Base-by-base conservation (phyloP, 1,140 invertebrate genomes). In the Drosophila parabipectinata region DNA sequence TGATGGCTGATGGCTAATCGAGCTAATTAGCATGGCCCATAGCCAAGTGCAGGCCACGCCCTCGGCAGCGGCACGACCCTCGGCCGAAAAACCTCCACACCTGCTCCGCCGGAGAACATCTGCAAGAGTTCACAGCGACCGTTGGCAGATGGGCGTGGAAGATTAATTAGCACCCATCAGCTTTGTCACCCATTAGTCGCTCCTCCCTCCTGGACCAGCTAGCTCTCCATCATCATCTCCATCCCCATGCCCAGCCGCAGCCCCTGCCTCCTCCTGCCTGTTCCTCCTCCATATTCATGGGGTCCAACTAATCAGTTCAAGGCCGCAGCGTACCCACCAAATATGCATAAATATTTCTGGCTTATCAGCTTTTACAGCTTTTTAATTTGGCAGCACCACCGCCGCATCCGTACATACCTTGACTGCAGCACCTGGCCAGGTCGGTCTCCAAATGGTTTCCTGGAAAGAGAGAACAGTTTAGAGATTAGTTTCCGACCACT, bases 231-330 rank as follows among this genome's bases (percentile, higher is more conserved):
- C 24, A 30, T 41, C 34, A 39, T 12, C 26, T n/a, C n/a, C 18
- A 24, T 18, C 14, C 3, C 4, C 21, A 21, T 21, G 21, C 21
- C 21, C 21, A 21, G 21, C 21, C 21, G 21, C 50, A 21, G 0
- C 12, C 4, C 9, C 10, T 37, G 1, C 10, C 47, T 34, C 34
- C 18, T 18, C 18, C 18, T 18, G 18, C 18, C 14, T 48, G 14
- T 15, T 45, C 39, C 41, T 45, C 26, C 28, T 41, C 18, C 63
- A 53, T 37, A 59, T 48, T 21, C 26, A 60, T 45, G 47, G 47
- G 30, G 47, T 47, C 8, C 32, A 26, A n/a, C 44, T 50, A 85
- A 88, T 87, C 79, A 87, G 82, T 87, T 82, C 82, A 87, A 87
- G 82, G 82, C 75, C 82, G 37, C 66, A 4, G 41, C 56, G 50